Evolutionary conservation across 1,140 invertebrate genomes (phyloP).

Genomic region (Caerostris darwini): DNA sequence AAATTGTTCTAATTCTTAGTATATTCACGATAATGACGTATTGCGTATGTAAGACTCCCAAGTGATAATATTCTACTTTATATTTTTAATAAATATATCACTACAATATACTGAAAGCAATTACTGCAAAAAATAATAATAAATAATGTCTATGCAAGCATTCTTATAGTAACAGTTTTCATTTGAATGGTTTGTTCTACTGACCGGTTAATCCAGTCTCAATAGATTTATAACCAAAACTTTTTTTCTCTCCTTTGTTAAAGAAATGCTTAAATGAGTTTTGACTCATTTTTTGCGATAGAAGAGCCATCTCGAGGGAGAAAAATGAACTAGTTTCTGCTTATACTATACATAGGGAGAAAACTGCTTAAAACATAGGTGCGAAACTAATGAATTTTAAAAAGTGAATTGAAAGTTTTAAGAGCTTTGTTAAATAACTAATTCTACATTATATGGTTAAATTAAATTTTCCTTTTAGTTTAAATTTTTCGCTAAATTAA

Average conservation of each 20-base stretch:
- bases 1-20: background rate
- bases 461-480: too few relatives aligned
- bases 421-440: background rate
- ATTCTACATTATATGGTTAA: background rate
- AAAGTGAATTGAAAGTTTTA: background rate
- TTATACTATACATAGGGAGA: background rate
- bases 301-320: slow-evolving; percentile 56
- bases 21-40: too few relatives aligned
- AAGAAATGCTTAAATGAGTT: background rate
- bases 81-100: background rate
- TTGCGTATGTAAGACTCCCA: too few relatives aligned
- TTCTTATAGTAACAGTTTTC: background rate
- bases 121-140: background rate
- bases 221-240: background rate
- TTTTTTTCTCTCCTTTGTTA: background rate
- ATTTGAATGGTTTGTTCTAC: background rate
- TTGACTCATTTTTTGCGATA: slow-evolving; percentile 1
- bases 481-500: too few relatives aligned
- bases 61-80: background rate
- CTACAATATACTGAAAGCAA: background rate
- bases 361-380: background rate
- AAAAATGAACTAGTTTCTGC: slow-evolving; percentile 22
- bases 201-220: slow-evolving; percentile 16
- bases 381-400: background rate
- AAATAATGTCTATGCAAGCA: background rate